Conservation (phyloP, 2,888 invertebrate genomes). For the Ypsolopha scabrella region DNA sequence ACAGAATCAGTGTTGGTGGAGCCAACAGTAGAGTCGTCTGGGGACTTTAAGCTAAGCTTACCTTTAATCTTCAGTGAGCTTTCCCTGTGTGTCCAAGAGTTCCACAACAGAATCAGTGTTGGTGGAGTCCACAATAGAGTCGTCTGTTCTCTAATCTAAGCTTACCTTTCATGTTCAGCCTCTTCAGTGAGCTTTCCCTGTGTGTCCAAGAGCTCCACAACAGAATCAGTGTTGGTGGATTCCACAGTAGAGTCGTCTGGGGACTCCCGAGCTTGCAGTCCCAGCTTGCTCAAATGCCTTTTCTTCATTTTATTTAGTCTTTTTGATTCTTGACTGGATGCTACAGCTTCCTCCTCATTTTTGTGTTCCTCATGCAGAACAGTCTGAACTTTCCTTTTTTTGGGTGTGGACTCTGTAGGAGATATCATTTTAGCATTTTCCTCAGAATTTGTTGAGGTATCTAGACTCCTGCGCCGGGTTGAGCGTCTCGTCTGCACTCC, state of each 20-base stretch:
- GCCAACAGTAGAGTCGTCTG: no score
- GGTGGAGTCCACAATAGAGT: no score
- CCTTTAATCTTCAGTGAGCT: no score
- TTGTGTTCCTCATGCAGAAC: slow-evolving; percentile 14
- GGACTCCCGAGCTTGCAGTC: slow-evolving; percentile 37
- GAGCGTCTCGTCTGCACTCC: slow-evolving; percentile 48
- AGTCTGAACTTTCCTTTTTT: slow-evolving; percentile 8
- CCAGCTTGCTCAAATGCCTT: slow-evolving; percentile 69
- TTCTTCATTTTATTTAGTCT: slow-evolving; percentile 67
- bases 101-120: no score
- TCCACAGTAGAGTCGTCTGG: slow-evolving; percentile 16
- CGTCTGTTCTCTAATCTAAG: no score
- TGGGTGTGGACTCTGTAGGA: neutral
- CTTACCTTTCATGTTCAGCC: neutral
- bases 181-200: neutral
- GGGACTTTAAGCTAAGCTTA: no score
- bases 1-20: no score
- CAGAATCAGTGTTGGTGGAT: slow-evolving; percentile 27
- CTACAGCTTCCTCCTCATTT: slow-evolving; percentile 20
- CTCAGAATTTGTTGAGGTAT: slow-evolving; percentile 13
- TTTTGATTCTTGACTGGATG: slow-evolving; percentile 21
- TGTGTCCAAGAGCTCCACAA: slow-evolving; percentile 23
- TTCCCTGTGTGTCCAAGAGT: no score
- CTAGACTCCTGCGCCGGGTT: slow-evolving; percentile 24
- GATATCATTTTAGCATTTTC: slow-evolving; percentile 1